These are phyloP conservation scores for Drosophila kanapiae DNA, from an alignment of 1,140 invertebrate genomes.

Conservation along the genomic window DNA sequence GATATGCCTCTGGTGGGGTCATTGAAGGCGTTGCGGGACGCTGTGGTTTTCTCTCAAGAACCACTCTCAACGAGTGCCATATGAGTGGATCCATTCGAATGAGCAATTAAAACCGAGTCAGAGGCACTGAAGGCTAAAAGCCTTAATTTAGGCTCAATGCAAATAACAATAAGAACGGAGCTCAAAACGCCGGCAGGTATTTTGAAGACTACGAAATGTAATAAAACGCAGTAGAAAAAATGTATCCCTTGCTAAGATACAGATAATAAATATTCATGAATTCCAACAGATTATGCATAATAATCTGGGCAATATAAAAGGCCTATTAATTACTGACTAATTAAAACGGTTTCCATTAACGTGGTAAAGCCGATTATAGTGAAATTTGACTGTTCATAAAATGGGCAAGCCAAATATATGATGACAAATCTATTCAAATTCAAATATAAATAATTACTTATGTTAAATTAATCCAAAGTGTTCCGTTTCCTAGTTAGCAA, in stretches of 20 bases:
- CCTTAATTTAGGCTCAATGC: slow-evolving; percentile 20
- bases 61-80: slow-evolving; percentile 21
- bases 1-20: slow-evolving; percentile 13
- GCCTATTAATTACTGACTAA: not conserved
- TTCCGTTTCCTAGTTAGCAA: too few species aligned
- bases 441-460: slow-evolving; percentile 8
- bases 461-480: slow-evolving; percentile 1
- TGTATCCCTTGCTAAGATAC: too few species aligned
- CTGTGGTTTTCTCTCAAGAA: slow-evolving; percentile 14
- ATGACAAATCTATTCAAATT: not conserved
- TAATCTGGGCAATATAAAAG: not conserved
- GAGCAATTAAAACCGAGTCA: slow-evolving; percentile 30
- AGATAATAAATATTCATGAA: slow-evolving; percentile 1
- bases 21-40: not conserved
- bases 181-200: not conserved
- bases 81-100: slow-evolving; percentile 30
- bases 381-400: too few species aligned
- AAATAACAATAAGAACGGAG: not conserved
- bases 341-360: not conserved
- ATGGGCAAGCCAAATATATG: not conserved
- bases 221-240: not conserved
- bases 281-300: slow-evolving; percentile 1
- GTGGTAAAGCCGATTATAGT: too few species aligned
- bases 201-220: not conserved
- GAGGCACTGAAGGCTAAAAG: not conserved